Conservation (phyloP, 2,888 invertebrate genomes). For the Acronicta leporina region DNA sequence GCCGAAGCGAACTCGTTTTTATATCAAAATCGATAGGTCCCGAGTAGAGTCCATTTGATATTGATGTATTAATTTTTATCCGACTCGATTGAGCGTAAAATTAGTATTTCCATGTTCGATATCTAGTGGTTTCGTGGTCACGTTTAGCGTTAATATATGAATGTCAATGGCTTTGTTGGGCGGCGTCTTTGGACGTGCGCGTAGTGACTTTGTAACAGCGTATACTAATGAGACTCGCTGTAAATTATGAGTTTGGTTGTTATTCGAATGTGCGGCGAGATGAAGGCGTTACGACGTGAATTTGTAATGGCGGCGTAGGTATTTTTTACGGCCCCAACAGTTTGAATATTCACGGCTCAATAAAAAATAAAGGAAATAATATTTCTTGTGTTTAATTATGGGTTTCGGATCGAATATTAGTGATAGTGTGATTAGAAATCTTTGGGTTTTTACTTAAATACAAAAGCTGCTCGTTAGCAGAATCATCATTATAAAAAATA, state of each 20-base stretch:
- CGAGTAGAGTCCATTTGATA: constrained; percentile 61
- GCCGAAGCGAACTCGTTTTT: constrained; percentile 73
- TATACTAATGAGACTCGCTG: constrained; percentile 80
- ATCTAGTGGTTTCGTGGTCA: constrained; percentile 81
- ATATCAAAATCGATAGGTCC: constrained; percentile 53
- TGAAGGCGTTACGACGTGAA: constrained; percentile 81
- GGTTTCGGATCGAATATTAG: constrained; percentile 26
- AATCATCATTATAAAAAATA: no score
- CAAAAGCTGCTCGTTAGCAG: background rate
- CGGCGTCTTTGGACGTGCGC: constrained; percentile 73
- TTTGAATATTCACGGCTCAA: constrained; percentile 52
- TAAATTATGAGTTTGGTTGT: constrained; percentile 81
- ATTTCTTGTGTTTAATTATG: constrained; percentile 50
- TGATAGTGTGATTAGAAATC: constrained; percentile 18
- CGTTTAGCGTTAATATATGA: constrained; percentile 84
- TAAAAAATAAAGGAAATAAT: constrained; percentile 53
- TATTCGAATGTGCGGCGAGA: constrained; percentile 80
- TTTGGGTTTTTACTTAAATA: background rate
- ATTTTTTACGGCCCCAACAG: constrained; percentile 69
- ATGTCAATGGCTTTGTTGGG: constrained; percentile 79
- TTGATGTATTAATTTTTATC: constrained; percentile 87
- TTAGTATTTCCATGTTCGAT: constrained; percentile 75
- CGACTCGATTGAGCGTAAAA: constrained; percentile 85
- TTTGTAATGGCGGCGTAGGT: constrained; percentile 75
- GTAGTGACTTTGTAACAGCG: constrained; percentile 74